Percentiles rank a stretch among this genome's conserved stretches.
Conservation (phyloP, 2,888 invertebrate species). For the Drosophila affinis region DNA sequence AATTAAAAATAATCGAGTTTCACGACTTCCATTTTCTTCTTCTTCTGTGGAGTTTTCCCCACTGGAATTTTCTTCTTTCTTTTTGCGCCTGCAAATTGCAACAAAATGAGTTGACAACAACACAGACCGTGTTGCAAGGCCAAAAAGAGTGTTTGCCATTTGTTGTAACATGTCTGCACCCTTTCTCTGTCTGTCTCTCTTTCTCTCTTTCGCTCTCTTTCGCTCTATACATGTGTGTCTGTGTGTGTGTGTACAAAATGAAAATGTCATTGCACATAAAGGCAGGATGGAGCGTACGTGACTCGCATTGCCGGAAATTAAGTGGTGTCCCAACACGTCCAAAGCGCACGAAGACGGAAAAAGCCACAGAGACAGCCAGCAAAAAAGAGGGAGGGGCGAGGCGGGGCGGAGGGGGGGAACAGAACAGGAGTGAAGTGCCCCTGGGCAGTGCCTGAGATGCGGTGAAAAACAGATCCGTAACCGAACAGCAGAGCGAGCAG, state of each 20-base stretch:
- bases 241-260: constrained; percentile 63
- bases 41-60: background rate
- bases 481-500: constrained; percentile 22
- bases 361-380: constrained; percentile 38
- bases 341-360: constrained; percentile 57
- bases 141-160: constrained; percentile 42
- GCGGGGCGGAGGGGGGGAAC: constrained; percentile 8
- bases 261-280: constrained; percentile 72
- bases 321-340: constrained; percentile 71
- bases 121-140: constrained; percentile 39
- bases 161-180: constrained; percentile 36
- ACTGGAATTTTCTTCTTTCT: constrained; percentile 1
- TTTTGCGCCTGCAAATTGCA: constrained; percentile 58
- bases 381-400: background rate
- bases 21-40: background rate
- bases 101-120: constrained; percentile 70
- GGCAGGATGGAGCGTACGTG: constrained; percentile 70
- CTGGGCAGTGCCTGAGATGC: constrained; percentile 9
- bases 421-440: background rate
- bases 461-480: constrained; percentile 9
- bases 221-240: constrained; percentile 15
- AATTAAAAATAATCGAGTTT: constrained; percentile 71
- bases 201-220: constrained; percentile 40
- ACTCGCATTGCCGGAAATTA: constrained; percentile 74
- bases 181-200: constrained; percentile 3